phyloP scores from a whole-genome alignment of 2,888 invertebrate genomes.

The Agriotes lineatus region DNA sequence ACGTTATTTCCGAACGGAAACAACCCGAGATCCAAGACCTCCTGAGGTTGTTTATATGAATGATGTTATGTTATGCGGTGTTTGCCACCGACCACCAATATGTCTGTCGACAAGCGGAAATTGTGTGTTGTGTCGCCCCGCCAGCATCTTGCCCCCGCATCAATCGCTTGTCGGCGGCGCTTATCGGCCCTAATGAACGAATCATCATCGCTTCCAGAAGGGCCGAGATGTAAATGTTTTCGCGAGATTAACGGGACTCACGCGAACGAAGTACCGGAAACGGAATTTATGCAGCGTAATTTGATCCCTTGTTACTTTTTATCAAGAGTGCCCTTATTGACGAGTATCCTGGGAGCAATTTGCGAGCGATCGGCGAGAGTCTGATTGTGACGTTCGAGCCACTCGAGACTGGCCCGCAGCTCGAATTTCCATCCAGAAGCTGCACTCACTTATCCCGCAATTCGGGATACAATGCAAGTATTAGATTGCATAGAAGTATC shows the following conservation, averaged over 20 bases:
- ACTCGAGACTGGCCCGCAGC: conserved; percentile 38
- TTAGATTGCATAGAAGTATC: conserved; percentile 18
- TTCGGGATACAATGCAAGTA: conserved; percentile 21
- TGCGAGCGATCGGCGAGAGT: conserved; percentile 35
- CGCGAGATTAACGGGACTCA: conserved; percentile 5
- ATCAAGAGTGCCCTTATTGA: conserved; percentile 42
- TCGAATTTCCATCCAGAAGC: conserved; percentile 35
- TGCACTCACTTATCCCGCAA: conserved; percentile 14
- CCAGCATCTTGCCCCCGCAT: conserved; percentile 25
- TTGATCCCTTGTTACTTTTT: conserved; percentile 46
- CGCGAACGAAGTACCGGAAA: conserved; percentile 12
- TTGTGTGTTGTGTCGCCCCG: conserved; percentile 38
- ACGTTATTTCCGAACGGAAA: conserved; percentile 40
- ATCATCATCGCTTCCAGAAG: conserved; percentile 2
- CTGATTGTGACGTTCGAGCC: conserved; percentile 35
- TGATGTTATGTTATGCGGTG: conserved; percentile 31
- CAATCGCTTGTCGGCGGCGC: conserved; percentile 14
- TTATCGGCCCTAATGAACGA: conserved; percentile 18
- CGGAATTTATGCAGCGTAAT: conserved; percentile 37
- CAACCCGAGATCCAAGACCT: conserved; percentile 25
- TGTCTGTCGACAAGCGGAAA: conserved; percentile 41
- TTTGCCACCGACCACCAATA: conserved; percentile 40
- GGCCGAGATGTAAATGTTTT: conserved; percentile 17
- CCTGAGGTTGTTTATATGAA: conserved; percentile 39
- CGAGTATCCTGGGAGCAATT: conserved; percentile 39